phyloP scores from a whole-genome alignment of 2,888 invertebrate genomes.

The Homarus gammarus region DNA sequence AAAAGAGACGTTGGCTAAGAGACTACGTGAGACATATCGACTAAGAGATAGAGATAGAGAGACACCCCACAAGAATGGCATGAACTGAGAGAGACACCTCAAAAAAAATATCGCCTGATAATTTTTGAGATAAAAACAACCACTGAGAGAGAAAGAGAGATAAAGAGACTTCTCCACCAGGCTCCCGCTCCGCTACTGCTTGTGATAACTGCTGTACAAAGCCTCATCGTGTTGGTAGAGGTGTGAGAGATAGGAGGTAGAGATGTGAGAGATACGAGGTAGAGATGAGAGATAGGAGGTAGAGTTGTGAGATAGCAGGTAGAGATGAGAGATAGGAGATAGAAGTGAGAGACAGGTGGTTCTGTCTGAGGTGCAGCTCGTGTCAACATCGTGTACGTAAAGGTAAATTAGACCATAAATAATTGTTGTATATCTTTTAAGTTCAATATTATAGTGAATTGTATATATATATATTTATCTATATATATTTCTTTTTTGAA shows the following conservation, averaged over 20 bases:
- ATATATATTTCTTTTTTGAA: no score
- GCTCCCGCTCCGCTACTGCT: constrained; percentile 2
- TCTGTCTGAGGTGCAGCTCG: no score
- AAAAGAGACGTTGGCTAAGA: background rate
- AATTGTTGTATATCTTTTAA: no score
- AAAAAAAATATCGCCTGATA: background rate
- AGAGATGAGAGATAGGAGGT: no score
- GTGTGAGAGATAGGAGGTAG: no score
- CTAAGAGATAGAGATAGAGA: background rate
- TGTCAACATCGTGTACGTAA: no score
- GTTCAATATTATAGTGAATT: constrained; percentile 27
- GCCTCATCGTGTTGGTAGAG: background rate
- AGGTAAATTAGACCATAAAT: no score
- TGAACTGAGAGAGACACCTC: background rate
- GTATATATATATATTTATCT: no score
- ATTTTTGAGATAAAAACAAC: background rate
- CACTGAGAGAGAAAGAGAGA: background rate
- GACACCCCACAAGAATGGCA: background rate
- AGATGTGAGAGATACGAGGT: no score
- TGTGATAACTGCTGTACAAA: constrained; percentile 48
- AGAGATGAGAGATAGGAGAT: no score
- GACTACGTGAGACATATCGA: background rate
- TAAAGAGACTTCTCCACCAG: background rate
- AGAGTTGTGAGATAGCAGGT: no score
- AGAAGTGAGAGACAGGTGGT: no score